Evolutionary conservation across 1,140 invertebrate species (phyloP), one percentile per base, ranked within the genome.

Genomic region (Papilio dardanus): DNA sequence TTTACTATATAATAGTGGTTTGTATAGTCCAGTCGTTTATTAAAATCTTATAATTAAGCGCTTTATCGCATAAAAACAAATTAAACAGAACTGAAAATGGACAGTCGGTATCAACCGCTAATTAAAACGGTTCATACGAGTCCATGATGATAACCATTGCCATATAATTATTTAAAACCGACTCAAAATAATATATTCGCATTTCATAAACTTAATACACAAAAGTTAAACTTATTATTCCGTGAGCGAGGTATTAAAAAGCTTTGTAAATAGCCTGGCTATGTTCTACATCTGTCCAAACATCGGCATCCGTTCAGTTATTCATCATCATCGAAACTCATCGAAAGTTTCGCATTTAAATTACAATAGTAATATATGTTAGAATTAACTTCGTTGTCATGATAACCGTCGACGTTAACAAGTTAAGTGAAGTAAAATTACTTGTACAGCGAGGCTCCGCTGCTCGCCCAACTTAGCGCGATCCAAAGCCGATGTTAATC

Each of bases 371-470:
- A 54, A 12, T 21, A 28, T 46, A 40, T 40, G 19, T 19, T 21
- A n/a, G n/a, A n/a, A n/a, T n/a, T n/a, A n/a, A 12, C 19, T 21
- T 12, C 21, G 19, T 21, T 21, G 4, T 19, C n/a, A 46, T 14
- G 3, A 24, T 21, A 8, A 42, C 4, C 16, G 16, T 54, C 21
- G 21, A 21, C 8, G 54, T 62, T 62, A 62, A 28, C 54, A 62
- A 62, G 54, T 62, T 62, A 28, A 62, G 21, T 62, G 54, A 28
- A 62, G 10, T 62, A 62, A 62, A 28, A 62, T 62, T 62, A 28
- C 24, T 62, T 30, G 24, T 14, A 3, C 21, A 30, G 24, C 16
- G 10, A 62, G 54, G 3, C 28, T 28, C 28, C 54, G 10, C 0
- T 28, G 54, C 54, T 62, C 30, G 54, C 54, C 30, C 24, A 28